A percentile compares a stretch with the other conserved stretches of the same genome.
Conservation (phyloP, 2,113 vertebrate species). For the Thomomys bottae region DNA sequence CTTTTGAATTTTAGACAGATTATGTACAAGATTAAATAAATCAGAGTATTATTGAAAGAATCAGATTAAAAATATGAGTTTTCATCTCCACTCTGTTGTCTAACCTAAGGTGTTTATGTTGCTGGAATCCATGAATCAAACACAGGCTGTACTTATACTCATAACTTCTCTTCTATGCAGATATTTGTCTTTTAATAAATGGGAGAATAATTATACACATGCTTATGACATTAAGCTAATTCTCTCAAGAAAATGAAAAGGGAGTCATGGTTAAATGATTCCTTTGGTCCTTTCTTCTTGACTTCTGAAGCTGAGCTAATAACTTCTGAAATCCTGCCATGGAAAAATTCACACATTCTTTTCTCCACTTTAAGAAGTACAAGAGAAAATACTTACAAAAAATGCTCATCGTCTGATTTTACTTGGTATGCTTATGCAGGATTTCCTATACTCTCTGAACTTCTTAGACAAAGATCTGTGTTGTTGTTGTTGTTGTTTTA, state of each 20-base stretch:
- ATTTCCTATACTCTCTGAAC: background rate
- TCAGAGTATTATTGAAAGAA: background rate
- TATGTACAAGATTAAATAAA: background rate
- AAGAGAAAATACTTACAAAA: background rate
- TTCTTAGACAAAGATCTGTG: background rate
- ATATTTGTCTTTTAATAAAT: slow-evolving; percentile 17
- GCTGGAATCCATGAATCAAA: background rate
- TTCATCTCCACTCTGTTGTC: background rate
- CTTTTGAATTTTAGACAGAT: background rate
- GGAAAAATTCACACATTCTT: background rate
- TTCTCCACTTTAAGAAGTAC: background rate
- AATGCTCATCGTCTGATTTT: background rate
- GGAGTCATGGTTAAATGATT: background rate
- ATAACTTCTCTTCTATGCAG: background rate
- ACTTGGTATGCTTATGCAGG: background rate
- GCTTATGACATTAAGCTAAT: background rate
- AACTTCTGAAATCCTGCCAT: slow-evolving; percentile 13
- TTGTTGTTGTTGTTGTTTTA: background rate
- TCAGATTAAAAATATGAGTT: slow-evolving; percentile 25
- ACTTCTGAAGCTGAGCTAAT: slow-evolving; percentile 22
- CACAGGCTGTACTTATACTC: background rate
- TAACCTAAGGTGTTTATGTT: background rate
- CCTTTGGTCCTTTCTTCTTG: background rate
- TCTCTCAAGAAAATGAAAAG: slow-evolving; percentile 39
- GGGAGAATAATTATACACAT: background rate